Base-by-base conservation (phyloP, 2,797 vertebrate species). In the Pipistrellus nathusii region DNA sequence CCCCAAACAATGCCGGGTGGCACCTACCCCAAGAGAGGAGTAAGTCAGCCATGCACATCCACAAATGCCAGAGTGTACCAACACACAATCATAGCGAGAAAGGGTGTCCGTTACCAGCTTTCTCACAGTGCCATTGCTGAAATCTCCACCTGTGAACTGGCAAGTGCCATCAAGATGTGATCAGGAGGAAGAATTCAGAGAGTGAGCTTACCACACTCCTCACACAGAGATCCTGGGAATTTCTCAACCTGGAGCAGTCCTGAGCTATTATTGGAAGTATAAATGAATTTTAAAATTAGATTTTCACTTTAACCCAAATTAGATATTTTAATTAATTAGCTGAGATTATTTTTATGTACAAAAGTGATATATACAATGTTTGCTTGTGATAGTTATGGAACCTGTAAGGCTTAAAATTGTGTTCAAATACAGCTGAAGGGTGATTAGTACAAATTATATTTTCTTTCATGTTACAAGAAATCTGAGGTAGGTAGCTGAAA, bases 401-500 rank as follows among this genome's bases (percentile, higher is more conserved):
- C 5, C 18, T 64, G 2, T 83, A 73, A 57, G 55, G 27, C 23
- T 59, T 73, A 25, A 62, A 77, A 35, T 77, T 55, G 5, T 81
- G 17, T 85, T 93, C 23, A 66, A 68, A 80, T 75, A n/a, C 15
- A 82, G 53, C 25, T 27, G 41, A 77, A 30, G 35, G 44, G 15
- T n/a, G n/a, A 90, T 80, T 90, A 76, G 62, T 46, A 57, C 1
- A 76, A 53, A 75, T 18, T 51, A 1, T 93, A 21, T 92, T 92
- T 96, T 95, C 12, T 27, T 4, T 88, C 6, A 25, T 64, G 17
- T n/a, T 59, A 38, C 17, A 80, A 72, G 41, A 88, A 68, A 80
- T 35, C 5, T 30, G 12, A 35, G 6, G 25, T 91, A 20, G 57
- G 17, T 23, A 76, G 53, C 46, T 88, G 25, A 72, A 35, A 71